phyloP scores from a whole-genome alignment of 2,113 vertebrate genomes.

The Hystrix cristata region DNA sequence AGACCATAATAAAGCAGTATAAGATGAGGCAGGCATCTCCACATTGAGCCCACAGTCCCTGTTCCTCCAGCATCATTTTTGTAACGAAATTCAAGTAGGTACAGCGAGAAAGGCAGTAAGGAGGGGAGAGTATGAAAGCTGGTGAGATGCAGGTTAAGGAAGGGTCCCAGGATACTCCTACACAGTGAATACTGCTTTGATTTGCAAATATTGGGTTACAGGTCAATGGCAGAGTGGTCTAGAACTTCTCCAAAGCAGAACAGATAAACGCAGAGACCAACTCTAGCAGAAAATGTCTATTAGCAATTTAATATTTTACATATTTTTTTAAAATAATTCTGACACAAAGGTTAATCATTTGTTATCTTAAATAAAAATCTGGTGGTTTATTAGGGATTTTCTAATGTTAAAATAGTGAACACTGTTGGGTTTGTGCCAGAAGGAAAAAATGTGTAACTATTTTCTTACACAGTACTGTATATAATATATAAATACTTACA shows the following conservation, averaged over 20 bases:
- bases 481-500: background rate
- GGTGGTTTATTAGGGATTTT: background rate
- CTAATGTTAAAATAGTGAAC: conserved; percentile 52
- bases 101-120: background rate
- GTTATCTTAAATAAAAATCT: conserved; percentile 41
- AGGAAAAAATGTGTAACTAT: background rate
- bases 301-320: conserved; percentile 8
- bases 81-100: background rate
- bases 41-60: background rate
- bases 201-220: conserved; percentile 33
- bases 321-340: conserved; percentile 51
- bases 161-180: background rate
- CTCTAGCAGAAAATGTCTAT: conserved; percentile 22
- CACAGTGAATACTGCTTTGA: conserved; percentile 47
- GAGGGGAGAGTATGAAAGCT: background rate
- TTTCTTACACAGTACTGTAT: background rate
- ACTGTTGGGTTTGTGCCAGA: conserved; percentile 10
- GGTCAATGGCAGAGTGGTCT: conserved; percentile 42
- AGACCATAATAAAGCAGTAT: background rate
- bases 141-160: conserved; percentile 40
- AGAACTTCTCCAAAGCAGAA: conserved; percentile 46
- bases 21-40: background rate
- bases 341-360: background rate
- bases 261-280: conserved; percentile 18
- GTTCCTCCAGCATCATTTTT: background rate